phyloP scores from a whole-genome alignment of 2,797 vertebrate genomes.

The Limosa lapponica region DNA sequence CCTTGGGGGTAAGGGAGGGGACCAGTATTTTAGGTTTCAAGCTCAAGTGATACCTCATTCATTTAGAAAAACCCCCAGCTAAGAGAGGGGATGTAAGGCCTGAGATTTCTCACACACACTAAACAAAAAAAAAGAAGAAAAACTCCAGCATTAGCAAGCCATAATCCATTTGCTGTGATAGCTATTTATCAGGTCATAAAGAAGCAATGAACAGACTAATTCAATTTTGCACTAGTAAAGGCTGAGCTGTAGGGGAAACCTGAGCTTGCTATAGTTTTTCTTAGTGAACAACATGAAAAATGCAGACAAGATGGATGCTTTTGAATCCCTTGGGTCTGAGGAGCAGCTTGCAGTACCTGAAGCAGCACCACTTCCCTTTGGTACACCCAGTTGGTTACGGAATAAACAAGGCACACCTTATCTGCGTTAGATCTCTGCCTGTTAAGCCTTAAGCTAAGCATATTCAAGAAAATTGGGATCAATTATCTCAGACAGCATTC shows the following conservation, averaged over 20 bases:
- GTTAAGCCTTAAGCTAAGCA: neutral
- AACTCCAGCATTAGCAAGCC: neutral
- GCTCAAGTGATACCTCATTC: slow-evolving; percentile 47
- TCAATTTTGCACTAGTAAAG: neutral
- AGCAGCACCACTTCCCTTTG: neutral
- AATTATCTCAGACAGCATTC: neutral
- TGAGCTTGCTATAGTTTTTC: neutral
- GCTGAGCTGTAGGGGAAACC: neutral
- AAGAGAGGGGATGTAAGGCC: neutral
- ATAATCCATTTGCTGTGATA: neutral
- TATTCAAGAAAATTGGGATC: neutral
- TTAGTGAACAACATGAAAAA: neutral
- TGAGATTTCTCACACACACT: neutral
- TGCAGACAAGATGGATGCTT: neutral
- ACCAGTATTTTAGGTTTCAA: slow-evolving; percentile 31
- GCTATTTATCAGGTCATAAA: neutral
- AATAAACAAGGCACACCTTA: neutral
- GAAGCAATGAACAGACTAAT: neutral
- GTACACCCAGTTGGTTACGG: neutral
- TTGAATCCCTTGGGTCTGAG: neutral
- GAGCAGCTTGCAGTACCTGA: neutral
- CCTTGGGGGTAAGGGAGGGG: slow-evolving; percentile 25
- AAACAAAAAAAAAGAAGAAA: neutral
- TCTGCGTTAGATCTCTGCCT: neutral
- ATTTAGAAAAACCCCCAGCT: neutral